Evolutionary conservation across 2,797 vertebrate genomes (phyloP).

Genomic region (Sus cebifrons): DNA sequence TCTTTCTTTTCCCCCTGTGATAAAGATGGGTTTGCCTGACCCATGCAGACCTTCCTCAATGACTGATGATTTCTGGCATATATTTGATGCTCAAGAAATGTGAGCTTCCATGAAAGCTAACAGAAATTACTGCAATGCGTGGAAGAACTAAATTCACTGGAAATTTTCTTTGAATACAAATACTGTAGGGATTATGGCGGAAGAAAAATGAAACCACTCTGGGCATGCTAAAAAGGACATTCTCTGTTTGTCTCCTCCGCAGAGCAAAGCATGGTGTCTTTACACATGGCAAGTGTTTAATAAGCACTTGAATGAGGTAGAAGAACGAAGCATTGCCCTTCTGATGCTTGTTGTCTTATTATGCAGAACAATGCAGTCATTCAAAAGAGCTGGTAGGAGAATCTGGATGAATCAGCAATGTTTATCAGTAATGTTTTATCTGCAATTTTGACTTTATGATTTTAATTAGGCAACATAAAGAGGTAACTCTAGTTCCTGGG

Average conservation of each 20-base stretch:
- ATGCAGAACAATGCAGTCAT: not conserved
- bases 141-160: not conserved
- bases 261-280: not conserved
- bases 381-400: not conserved
- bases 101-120: not conserved
- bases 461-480: not conserved
- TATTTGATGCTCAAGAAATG: not conserved
- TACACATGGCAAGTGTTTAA: not conserved
- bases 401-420: not conserved
- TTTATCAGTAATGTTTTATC: not conserved
- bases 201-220: not conserved
- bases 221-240: not conserved
- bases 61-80: not conserved
- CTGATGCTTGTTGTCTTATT: not conserved
- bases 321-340: not conserved
- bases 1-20: not conserved
- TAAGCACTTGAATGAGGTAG: not conserved
- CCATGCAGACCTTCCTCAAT: not conserved
- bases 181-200: not conserved
- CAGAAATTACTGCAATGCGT: not conserved
- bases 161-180: slow-evolving; percentile 23
- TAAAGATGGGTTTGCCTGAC: not conserved
- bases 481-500: not conserved
- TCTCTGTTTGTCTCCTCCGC: not conserved
- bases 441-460: slow-evolving; percentile 34